Conservation (phyloP, 23 tunicate genomes). For the Trididemnum nubilum region DNA sequence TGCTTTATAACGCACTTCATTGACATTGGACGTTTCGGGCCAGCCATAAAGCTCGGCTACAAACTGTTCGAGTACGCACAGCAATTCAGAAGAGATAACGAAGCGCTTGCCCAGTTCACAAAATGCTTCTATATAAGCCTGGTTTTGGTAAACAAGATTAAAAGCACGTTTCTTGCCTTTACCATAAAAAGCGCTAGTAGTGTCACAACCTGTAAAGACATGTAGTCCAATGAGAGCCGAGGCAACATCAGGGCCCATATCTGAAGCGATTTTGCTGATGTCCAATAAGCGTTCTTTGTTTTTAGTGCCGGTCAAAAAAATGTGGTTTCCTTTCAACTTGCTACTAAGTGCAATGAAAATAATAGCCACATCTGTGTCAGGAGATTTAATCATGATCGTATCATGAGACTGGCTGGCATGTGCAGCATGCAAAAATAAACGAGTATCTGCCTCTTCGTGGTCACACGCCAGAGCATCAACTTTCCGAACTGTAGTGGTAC, state of each 20-base stretch:
- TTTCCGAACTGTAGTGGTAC: too few relatives aligned
- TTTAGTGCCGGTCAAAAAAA: neutral
- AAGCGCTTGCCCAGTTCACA: neutral
- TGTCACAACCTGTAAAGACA: neutral
- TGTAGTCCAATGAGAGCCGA: neutral
- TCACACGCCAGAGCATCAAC: conserved; percentile 2
- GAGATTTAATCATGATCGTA: neutral
- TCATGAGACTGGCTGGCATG: conserved; percentile 2
- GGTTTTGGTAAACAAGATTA: neutral
- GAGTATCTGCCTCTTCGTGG: conserved; percentile 16
- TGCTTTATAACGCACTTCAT: neutral
- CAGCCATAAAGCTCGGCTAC: neutral
- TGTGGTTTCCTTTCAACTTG: neutral
- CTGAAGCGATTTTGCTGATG: neutral
- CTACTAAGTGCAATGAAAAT: neutral
- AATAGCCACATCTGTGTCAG: conserved; percentile 21
- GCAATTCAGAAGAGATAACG: neutral
- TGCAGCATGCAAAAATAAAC: conserved; percentile 7
- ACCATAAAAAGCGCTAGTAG: neutral
- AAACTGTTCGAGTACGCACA: neutral
- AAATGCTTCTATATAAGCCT: neutral
- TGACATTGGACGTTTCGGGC: neutral
- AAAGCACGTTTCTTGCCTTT: conserved; percentile 13
- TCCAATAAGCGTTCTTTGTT: neutral
- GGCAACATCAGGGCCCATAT: neutral